These are phyloP conservation scores for Neodiprion lecontei DNA, from an alignment of 1,140 invertebrate species.

Conservation along the genomic window DNA sequence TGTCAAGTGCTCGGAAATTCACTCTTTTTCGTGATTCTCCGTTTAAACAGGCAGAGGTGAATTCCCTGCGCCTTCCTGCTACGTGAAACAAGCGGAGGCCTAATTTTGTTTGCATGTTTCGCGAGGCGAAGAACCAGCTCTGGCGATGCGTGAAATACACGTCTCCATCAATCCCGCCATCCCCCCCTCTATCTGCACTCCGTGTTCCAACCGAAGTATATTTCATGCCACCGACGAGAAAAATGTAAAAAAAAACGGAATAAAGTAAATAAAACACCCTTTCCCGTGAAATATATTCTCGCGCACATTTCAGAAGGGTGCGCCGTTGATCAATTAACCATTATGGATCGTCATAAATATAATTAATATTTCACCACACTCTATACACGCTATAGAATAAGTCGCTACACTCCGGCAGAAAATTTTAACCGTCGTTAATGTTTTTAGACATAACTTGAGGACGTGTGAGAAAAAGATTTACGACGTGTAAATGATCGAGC, in stretches of 20 bases:
- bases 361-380: too few species aligned
- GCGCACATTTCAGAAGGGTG: neutral
- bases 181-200: neutral
- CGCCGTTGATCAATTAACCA: neutral
- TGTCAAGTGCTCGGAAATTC: neutral
- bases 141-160: neutral
- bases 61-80: neutral
- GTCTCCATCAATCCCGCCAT: neutral
- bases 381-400: too few species aligned
- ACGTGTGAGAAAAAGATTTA: neutral
- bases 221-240: neutral
- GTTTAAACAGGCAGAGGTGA: neutral
- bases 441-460: neutral
- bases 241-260: neutral
- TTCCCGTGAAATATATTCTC: neutral
- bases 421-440: conserved; percentile 11
- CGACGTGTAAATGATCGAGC: neutral
- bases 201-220: neutral
- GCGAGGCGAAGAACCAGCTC: neutral
- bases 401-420: too few species aligned
- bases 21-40: neutral
- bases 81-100: neutral
- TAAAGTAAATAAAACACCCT: neutral
- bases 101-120: neutral
- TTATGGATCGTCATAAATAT: neutral